A percentile compares a stretch with the other conserved stretches of the same genome.
phyloP scores from a whole-genome alignment of 2,888 invertebrate genomes.

The Thymelicus lineola region DNA sequence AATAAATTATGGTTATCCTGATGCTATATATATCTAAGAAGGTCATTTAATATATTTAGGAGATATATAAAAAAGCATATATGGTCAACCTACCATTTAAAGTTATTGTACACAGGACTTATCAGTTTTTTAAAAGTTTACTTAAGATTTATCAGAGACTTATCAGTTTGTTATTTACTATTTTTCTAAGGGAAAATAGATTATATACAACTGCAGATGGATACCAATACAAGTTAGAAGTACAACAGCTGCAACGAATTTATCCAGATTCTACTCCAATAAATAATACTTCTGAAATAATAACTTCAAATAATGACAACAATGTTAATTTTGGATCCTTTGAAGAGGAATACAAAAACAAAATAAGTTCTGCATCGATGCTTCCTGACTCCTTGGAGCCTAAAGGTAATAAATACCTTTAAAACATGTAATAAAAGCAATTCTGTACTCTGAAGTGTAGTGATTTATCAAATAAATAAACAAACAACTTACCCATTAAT shows the following conservation, averaged over 20 bases:
- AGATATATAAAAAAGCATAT: too few relatives aligned
- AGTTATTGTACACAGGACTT: too few relatives aligned
- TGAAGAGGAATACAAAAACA: neutral
- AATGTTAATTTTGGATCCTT: slow-evolving; percentile 2
- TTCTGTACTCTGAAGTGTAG: too few relatives aligned
- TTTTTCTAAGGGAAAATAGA: slow-evolving; percentile 13
- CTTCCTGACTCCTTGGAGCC: neutral
- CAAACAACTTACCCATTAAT: too few relatives aligned
- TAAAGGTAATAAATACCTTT: neutral
- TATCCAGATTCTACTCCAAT: neutral
- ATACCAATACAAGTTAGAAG: slow-evolving; percentile 15
- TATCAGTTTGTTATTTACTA: neutral
- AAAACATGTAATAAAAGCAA: too few relatives aligned
- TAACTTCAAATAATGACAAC: neutral
- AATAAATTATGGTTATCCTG: too few relatives aligned
- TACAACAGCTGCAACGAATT: neutral
- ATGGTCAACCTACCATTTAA: too few relatives aligned
- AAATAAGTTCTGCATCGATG: neutral
- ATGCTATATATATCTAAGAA: too few relatives aligned
- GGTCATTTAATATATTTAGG: too few relatives aligned
- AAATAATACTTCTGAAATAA: neutral
- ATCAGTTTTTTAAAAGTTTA: too few relatives aligned
- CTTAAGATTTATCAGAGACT: too few relatives aligned
- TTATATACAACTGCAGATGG: slow-evolving; percentile 25
- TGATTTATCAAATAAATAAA: too few relatives aligned